phyloP scores from a whole-genome alignment of 2,797 vertebrate genomes.

The Myotis findleyi region DNA sequence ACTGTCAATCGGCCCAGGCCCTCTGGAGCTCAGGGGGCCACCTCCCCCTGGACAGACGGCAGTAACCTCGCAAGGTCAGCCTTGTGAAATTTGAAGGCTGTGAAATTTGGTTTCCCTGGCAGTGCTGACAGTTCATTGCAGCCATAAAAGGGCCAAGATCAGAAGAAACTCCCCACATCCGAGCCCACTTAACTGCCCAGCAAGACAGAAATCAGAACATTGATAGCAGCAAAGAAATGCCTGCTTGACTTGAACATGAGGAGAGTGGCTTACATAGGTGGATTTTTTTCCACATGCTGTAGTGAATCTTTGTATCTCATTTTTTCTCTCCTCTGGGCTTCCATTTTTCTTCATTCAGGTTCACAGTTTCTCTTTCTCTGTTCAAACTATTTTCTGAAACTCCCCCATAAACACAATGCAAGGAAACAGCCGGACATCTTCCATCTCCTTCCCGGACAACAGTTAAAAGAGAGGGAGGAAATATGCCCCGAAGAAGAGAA shows the following conservation, averaged over 20 bases:
- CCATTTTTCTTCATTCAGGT: not conserved
- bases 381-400: constrained; percentile 12
- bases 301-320: not conserved
- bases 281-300: not conserved
- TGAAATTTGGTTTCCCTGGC: not conserved
- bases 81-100: constrained; percentile 10
- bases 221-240: not conserved
- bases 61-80: constrained; percentile 49
- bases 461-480: not conserved
- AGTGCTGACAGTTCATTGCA: constrained; percentile 24
- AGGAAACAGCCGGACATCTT: not conserved
- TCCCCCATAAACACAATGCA: not conserved
- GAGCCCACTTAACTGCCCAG: constrained; percentile 39
- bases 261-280: not conserved
- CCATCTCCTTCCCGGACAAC: not conserved
- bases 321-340: constrained; percentile 41
- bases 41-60: not conserved
- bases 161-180: constrained; percentile 42
- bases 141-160: constrained; percentile 42
- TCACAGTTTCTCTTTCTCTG: not conserved
- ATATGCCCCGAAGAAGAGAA: not conserved
- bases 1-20: not conserved
- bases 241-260: constrained; percentile 35
- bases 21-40: not conserved
- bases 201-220: constrained; percentile 38